These are phyloP conservation scores for Lates calcarifer DNA, from an alignment of 2,113 vertebrate genomes.

Conservation along the genomic window DNA sequence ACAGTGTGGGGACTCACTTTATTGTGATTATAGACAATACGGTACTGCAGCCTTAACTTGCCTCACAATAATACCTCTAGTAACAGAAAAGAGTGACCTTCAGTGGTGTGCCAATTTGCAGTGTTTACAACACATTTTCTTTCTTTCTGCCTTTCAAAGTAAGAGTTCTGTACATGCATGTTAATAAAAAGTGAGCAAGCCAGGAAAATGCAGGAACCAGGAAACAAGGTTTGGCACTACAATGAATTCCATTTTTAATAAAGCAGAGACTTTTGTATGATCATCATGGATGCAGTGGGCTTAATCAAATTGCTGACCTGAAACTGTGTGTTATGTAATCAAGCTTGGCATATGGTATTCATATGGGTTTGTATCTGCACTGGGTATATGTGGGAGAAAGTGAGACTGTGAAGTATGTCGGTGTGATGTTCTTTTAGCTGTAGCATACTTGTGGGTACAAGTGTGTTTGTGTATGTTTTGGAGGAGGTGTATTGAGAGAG, in stretches of 20 bases:
- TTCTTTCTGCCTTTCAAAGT: neutral
- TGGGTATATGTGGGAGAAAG: conserved; percentile 32
- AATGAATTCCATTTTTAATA: conserved; percentile 42
- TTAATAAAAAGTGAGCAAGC: neutral
- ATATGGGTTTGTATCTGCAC: conserved; percentile 33
- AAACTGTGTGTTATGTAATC: conserved; percentile 45
- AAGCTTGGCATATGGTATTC: conserved; percentile 14
- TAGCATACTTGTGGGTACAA: conserved; percentile 16
- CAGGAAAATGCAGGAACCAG: neutral
- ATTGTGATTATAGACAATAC: conserved; percentile 19
- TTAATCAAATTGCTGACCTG: conserved; percentile 27
- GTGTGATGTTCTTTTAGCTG: neutral
- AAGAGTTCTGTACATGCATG: neutral
- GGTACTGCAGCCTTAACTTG: conserved; percentile 1
- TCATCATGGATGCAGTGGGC: conserved; percentile 14
- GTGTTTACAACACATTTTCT: neutral
- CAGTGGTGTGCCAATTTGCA: neutral
- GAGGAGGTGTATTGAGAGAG: conserved; percentile 10
- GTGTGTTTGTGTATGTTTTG: conserved; percentile 29
- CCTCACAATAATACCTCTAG: neutral
- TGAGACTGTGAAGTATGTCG: conserved; percentile 34
- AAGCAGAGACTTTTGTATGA: conserved; percentile 23
- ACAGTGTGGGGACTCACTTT: neutral
- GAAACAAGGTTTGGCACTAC: neutral
- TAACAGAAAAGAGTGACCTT: conserved; percentile 26